Evolutionary conservation across 2,888 invertebrate genomes (phyloP).

Genomic region (Apoderus coryli): DNA sequence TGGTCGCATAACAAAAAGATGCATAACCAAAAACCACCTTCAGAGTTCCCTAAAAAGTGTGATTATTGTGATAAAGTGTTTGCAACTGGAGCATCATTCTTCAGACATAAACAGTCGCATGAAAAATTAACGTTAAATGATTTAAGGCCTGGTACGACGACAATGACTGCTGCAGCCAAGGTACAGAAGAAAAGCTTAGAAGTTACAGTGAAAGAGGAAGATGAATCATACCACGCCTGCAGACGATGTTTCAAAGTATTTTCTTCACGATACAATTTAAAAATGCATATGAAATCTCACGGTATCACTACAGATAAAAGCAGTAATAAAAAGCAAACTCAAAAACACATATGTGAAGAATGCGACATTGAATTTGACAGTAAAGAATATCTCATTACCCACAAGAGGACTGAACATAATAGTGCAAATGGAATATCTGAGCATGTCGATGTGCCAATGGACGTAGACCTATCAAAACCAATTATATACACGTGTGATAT

Average conservation of each 20-base stretch:
- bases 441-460: slow-evolving; percentile 13
- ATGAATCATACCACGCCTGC: slow-evolving; percentile 31
- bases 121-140: slow-evolving; percentile 17
- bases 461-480: too few species aligned
- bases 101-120: slow-evolving; percentile 28
- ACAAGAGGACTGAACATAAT: slow-evolving; percentile 36
- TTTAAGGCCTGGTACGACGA: slow-evolving; percentile 10
- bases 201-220: slow-evolving; percentile 19
- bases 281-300: slow-evolving; percentile 36
- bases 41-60: slow-evolving; percentile 25
- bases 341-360: slow-evolving; percentile 42
- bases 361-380: slow-evolving; percentile 47
- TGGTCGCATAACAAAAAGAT: slow-evolving; percentile 27
- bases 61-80: slow-evolving; percentile 25
- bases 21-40: slow-evolving; percentile 20
- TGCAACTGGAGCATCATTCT: slow-evolving; percentile 24
- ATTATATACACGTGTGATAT: too few species aligned
- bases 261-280: slow-evolving; percentile 31
- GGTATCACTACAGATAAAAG: slow-evolving; percentile 29
- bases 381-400: slow-evolving; percentile 38
- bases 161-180: slow-evolving; percentile 8
- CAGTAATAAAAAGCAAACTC: slow-evolving; percentile 21
- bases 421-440: too few species aligned
- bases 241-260: slow-evolving; percentile 37
- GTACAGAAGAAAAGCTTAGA: slow-evolving; percentile 12